phyloP scores from a whole-genome alignment of 2,888 invertebrate species.

The Caenorhabditis macrosperma region DNA sequence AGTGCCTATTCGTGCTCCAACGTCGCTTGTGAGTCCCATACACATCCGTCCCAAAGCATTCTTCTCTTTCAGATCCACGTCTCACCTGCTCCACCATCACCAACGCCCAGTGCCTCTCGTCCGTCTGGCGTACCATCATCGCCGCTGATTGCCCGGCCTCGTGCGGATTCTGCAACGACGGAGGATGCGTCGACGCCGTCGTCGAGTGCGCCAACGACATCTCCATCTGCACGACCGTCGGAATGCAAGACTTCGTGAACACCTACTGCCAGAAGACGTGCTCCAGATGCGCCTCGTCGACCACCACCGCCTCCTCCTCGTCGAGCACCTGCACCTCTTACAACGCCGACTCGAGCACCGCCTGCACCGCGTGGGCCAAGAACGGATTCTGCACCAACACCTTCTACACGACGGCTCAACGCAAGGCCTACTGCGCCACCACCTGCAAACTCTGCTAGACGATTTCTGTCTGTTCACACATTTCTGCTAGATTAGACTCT shows the following conservation, averaged over 20 bases:
- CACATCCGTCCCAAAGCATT: neutral
- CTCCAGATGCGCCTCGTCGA: slow-evolving; percentile 34
- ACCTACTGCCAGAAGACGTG: slow-evolving; percentile 68
- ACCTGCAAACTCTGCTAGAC: slow-evolving; percentile 52
- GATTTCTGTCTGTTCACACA: neutral
- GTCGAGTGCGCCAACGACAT: slow-evolving; percentile 60
- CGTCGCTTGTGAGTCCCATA: slow-evolving; percentile 37
- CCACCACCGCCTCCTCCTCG: slow-evolving; percentile 30
- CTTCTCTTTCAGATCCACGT: slow-evolving; percentile 26
- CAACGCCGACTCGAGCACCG: slow-evolving; percentile 41
- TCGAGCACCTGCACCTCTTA: slow-evolving; percentile 38
- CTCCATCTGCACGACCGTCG: slow-evolving; percentile 56
- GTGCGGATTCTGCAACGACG: slow-evolving; percentile 61
- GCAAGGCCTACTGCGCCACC: slow-evolving; percentile 45
- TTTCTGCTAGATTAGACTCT: slow-evolving; percentile 14
- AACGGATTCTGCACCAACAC: slow-evolving; percentile 53
- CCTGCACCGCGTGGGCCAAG: slow-evolving; percentile 30
- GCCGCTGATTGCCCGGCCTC: slow-evolving; percentile 58
- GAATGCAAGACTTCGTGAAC: slow-evolving; percentile 51
- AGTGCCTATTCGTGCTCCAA: slow-evolving; percentile 60
- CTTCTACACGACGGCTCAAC: slow-evolving; percentile 45
- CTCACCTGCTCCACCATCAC: slow-evolving; percentile 52
- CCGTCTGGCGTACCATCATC: slow-evolving; percentile 58
- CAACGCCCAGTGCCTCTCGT: slow-evolving; percentile 40
- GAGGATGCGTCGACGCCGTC: slow-evolving; percentile 63